phyloP scores from a whole-genome alignment of 1,140 invertebrate species.

The Batillaria attramentaria region DNA sequence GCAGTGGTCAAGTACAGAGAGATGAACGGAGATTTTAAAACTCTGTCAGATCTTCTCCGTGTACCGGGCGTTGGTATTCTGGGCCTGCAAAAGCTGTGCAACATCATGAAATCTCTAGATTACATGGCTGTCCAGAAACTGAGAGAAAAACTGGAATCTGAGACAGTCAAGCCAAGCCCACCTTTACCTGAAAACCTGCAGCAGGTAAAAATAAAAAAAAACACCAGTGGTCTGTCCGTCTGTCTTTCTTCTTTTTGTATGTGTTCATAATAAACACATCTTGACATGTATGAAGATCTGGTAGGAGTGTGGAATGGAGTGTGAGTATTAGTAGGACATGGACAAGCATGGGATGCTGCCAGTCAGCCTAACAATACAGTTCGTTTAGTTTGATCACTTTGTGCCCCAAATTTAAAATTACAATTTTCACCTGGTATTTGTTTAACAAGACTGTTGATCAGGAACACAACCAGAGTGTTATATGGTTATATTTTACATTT shows the following conservation, averaged over 20 bases:
- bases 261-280: neutral
- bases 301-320: too few species aligned
- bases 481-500: too few species aligned
- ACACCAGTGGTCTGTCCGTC: neutral
- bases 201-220: conserved; percentile 4
- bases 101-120: conserved; percentile 25
- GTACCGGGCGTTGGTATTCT: conserved; percentile 46
- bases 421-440: too few species aligned
- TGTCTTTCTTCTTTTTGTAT: neutral
- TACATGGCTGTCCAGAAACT: conserved; percentile 32
- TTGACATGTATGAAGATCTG: too few species aligned
- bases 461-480: too few species aligned
- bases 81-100: conserved; percentile 44
- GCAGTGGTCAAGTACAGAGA: conserved; percentile 36
- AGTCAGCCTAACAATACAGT: too few species aligned
- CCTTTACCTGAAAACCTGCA: conserved; percentile 13
- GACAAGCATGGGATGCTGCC: too few species aligned
- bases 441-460: too few species aligned
- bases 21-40: conserved; percentile 34
- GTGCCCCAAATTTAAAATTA: too few species aligned
- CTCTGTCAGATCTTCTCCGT: conserved; percentile 32
- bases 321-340: too few species aligned
- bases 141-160: conserved; percentile 26
- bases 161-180: conserved; percentile 34
- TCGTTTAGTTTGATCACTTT: too few species aligned